Percentiles rank a stretch among this genome's conserved stretches.
phyloP scores from a whole-genome alignment of 64 coral and sea anemone species.

The Actinia tenebrosa region DNA sequence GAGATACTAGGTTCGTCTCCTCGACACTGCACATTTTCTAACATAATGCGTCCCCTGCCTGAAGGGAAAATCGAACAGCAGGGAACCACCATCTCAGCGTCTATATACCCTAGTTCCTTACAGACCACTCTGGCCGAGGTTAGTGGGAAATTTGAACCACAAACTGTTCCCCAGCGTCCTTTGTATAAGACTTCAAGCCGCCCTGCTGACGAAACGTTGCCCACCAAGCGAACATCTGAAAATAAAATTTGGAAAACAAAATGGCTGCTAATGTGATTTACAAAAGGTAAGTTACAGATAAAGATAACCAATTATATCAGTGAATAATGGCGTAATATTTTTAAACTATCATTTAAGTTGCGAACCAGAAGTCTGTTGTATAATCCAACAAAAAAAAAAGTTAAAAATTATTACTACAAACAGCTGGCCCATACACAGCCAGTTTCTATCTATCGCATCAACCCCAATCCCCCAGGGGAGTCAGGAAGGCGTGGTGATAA shows the following conservation, averaged over 20 bases:
- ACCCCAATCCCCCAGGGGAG: too few relatives aligned
- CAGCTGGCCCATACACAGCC: too few relatives aligned
- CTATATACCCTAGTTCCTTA: conserved; percentile 36
- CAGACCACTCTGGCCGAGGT: conserved; percentile 55
- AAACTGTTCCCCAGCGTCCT: conserved; percentile 64
- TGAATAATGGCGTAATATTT: too few relatives aligned
- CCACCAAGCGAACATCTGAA: conserved; percentile 8
- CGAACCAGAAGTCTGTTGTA: too few relatives aligned
- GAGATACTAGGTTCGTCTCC: conserved; percentile 44
- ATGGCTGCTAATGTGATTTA: neutral
- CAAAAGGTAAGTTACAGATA: neutral
- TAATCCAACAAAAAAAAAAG: too few relatives aligned
- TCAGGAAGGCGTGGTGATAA: too few relatives aligned
- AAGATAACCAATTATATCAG: too few relatives aligned
- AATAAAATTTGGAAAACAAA: neutral
- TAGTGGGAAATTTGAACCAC: conserved; percentile 37
- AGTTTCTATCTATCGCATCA: too few relatives aligned
- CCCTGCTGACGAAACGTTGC: conserved; percentile 11
- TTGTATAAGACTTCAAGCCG: conserved; percentile 26
- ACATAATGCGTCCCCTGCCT: conserved; percentile 42
- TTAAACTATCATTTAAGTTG: too few relatives aligned
- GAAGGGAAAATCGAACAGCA: conserved; percentile 23
- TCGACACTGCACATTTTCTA: conserved; percentile 46
- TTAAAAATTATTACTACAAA: too few relatives aligned
- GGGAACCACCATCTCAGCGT: conserved; percentile 21